Percentiles rank a stretch among this genome's conserved stretches.
Conservation (phyloP, 2,888 invertebrate species). For the Baronia brevicornis region DNA sequence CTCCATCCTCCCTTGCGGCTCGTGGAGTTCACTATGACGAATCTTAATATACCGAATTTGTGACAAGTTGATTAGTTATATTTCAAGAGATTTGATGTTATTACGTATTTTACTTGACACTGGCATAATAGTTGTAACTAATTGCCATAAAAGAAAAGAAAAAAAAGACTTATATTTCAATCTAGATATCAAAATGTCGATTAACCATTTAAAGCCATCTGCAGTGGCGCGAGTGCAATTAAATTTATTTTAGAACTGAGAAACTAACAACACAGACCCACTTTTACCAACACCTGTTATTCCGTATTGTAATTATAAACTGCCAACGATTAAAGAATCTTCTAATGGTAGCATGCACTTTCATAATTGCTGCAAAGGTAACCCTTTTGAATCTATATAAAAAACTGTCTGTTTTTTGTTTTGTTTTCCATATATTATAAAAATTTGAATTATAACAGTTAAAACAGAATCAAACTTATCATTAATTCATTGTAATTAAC, state of each 20-base stretch:
- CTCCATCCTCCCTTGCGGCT: too few relatives aligned
- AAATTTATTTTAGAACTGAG: constrained; percentile 6
- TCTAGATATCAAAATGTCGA: constrained; percentile 8
- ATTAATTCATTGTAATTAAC: constrained; percentile 1
- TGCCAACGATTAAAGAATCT: constrained; percentile 37
- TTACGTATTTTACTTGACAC: too few relatives aligned
- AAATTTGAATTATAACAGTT: background rate
- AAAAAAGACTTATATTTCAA: constrained; percentile 3
- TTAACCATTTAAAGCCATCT: too few relatives aligned
- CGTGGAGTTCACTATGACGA: too few relatives aligned
- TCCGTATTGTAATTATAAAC: constrained; percentile 41
- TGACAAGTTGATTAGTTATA: too few relatives aligned
- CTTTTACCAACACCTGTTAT: constrained; percentile 24
- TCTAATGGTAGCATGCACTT: constrained; percentile 49
- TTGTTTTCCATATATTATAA: constrained; percentile 1
- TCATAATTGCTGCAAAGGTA: constrained; percentile 53
- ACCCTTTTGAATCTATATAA: constrained; percentile 20
- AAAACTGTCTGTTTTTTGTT: constrained; percentile 3
- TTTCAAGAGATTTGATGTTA: too few relatives aligned
- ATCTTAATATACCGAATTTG: too few relatives aligned
- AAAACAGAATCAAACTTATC: background rate
- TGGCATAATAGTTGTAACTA: too few relatives aligned
- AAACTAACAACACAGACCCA: constrained; percentile 5
- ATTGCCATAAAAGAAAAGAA: too few relatives aligned
- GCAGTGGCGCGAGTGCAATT: constrained; percentile 3